Evolutionary conservation across 2,797 vertebrate species (phyloP).

Genomic region (Macrochelys suwanniensis): DNA sequence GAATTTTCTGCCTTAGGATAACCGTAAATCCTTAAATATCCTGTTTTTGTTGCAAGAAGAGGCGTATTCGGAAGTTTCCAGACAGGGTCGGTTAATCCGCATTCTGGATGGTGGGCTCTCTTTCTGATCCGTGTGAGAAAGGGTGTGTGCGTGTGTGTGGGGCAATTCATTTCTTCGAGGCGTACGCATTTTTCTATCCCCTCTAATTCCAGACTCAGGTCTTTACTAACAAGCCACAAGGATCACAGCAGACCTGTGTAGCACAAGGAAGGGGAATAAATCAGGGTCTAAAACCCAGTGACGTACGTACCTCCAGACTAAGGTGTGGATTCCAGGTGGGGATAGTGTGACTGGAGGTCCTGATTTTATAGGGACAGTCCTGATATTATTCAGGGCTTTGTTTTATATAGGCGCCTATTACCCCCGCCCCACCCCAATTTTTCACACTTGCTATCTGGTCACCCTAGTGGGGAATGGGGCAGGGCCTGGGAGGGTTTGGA

Average conservation of each 20-base stretch:
- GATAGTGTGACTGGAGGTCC: background rate
- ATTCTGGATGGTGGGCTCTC: slow-evolving; percentile 1
- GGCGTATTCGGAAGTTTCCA: background rate
- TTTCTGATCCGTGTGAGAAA: fast-evolving
- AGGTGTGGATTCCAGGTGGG: background rate
- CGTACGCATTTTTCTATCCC: background rate
- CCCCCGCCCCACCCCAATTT: too few species aligned
- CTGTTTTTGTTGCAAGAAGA: slow-evolving; percentile 1
- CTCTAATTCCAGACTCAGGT: background rate
- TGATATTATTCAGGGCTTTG: too few species aligned
- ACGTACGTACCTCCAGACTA: background rate
- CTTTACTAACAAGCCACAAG: background rate
- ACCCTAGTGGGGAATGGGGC: background rate
- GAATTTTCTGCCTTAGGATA: slow-evolving; percentile 52
- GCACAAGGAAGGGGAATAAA: background rate
- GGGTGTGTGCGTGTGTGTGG: fast-evolving
- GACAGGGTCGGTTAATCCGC: background rate
- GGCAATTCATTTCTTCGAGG: background rate
- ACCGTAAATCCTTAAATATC: slow-evolving; percentile 53
- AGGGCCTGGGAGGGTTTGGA: background rate
- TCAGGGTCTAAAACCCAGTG: background rate
- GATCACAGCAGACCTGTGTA: background rate
- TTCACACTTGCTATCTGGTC: too few species aligned
- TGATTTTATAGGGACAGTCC: too few species aligned
- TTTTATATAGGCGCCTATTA: too few species aligned